These are phyloP conservation scores for Nannoperca australis DNA, from an alignment of 2,797 vertebrate genomes.

Conservation along the genomic window DNA sequence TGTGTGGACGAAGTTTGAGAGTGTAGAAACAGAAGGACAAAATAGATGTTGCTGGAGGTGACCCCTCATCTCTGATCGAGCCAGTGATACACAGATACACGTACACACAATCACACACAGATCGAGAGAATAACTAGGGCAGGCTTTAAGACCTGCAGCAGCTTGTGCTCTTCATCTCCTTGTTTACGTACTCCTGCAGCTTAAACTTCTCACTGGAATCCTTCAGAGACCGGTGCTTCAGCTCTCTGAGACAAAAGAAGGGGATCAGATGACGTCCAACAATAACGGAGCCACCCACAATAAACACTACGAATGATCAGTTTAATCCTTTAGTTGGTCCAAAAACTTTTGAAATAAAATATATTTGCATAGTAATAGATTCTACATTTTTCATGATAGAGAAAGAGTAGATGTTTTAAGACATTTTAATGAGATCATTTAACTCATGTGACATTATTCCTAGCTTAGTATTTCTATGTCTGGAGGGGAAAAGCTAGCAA, in stretches of 20 bases:
- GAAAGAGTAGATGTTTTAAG: neutral
- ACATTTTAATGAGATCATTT: no score
- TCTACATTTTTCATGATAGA: neutral
- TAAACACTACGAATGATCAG: neutral
- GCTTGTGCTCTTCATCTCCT: slow-evolving; percentile 87
- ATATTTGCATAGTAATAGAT: neutral
- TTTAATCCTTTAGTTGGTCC: neutral
- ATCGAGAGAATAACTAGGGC: slow-evolving; percentile 21
- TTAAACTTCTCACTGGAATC: slow-evolving; percentile 90
- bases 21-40: slow-evolving; percentile 7
- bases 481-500: neutral
- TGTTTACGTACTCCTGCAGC: slow-evolving; percentile 93
- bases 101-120: slow-evolving; percentile 11
- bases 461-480: neutral
- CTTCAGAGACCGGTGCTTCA: slow-evolving; percentile 91
- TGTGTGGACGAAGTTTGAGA: slow-evolving; percentile 10
- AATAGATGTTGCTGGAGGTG: slow-evolving; percentile 46
- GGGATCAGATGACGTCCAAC: neutral
- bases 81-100: slow-evolving; percentile 26
- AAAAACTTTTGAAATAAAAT: neutral
- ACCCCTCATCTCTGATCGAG: slow-evolving; percentile 54
- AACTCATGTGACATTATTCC: neutral
- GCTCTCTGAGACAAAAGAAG: slow-evolving; percentile 83
- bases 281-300: neutral
- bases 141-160: slow-evolving; percentile 87